Evolutionary conservation across 2,113 vertebrate species (phyloP), one percentile per base, ranked within the genome.

Genomic region (Enhydra lutris): DNA sequence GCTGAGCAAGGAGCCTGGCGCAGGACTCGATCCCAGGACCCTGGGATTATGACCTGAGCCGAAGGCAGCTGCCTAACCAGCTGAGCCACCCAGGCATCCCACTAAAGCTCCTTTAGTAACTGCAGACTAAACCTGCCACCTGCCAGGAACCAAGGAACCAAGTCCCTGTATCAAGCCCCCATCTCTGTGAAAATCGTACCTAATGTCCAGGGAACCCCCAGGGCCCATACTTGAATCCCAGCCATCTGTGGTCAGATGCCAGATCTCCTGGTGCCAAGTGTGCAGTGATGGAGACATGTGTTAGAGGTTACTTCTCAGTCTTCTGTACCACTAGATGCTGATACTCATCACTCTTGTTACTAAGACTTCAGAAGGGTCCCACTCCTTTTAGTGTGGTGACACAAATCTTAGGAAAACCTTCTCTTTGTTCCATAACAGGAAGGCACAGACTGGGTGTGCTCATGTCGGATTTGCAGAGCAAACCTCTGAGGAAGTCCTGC

Each of bases 161-260:
- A 76, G 17, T 78, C 42, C 42, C 89, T 81, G 6, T 69, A 52
- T 55, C 71, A 50, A 73, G 15, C 47, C 55, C 55, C 36, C 20
- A 34, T 79, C 61, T 89, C 93, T 95, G 69, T 96, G 69, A 87
- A 93, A 90, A 74, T 61, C 61, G 18, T 85, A 4, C 76, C 34
- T 61, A 26, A 39, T 29, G 21, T 90, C 31, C 55, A 80, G 67
- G 83, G 81, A 73, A 96, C 3, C n/a, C 42, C 78, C 61, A 73
- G 61, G 55, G 45, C 85, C 45, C 59, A 18, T 83, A 4, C 15
- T 1, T 57, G 36, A 52, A 63, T 59, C 65, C 36, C 29, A 67
- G 92, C 57, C 36, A 73, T 71, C 65, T 87, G 12, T 39, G 83
- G 47, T 65, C 71, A 80, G 86, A 24, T 52, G n/a, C 65, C 78